Conservation (phyloP, 2,113 vertebrate species). For the Psittacula cyanocephala region DNA sequence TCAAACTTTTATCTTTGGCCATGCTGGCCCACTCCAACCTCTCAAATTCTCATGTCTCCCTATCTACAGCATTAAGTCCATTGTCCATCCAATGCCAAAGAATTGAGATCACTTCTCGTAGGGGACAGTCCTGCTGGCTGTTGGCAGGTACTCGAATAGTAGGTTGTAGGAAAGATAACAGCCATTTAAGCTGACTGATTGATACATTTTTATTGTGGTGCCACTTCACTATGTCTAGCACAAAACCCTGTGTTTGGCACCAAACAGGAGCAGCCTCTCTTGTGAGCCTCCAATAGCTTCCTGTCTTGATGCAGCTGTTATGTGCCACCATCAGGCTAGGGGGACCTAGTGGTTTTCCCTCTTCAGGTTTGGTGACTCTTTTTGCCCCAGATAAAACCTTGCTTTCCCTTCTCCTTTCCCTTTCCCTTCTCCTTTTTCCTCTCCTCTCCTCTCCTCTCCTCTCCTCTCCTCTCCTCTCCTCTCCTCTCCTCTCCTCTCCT, state of each 20-base stretch:
- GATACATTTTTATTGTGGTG: neutral
- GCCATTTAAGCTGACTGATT: neutral
- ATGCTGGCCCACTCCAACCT: neutral
- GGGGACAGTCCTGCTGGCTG: neutral
- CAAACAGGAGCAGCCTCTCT: neutral
- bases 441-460: too few species aligned
- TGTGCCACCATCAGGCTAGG: neutral
- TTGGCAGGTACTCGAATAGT: rapidly evolving
- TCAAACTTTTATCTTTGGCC: neutral
- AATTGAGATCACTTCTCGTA: neutral
- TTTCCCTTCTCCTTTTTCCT: neutral
- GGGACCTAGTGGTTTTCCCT: neutral
- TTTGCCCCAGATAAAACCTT: neutral
- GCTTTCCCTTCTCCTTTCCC: neutral
- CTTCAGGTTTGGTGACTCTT: neutral
- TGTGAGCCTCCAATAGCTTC: neutral
- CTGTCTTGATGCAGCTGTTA: neutral
- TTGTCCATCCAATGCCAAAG: neutral
- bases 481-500: too few species aligned
- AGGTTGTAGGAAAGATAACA: neutral
- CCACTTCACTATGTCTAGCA: neutral
- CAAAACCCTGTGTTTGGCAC: neutral
- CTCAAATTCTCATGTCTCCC: neutral
- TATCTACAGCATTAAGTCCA: neutral
- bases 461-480: too few species aligned